Evolutionary conservation across 1,140 invertebrate genomes (phyloP), one percentile per base, ranked within the genome.

Genomic region (Drosophila kohkoa): DNA sequence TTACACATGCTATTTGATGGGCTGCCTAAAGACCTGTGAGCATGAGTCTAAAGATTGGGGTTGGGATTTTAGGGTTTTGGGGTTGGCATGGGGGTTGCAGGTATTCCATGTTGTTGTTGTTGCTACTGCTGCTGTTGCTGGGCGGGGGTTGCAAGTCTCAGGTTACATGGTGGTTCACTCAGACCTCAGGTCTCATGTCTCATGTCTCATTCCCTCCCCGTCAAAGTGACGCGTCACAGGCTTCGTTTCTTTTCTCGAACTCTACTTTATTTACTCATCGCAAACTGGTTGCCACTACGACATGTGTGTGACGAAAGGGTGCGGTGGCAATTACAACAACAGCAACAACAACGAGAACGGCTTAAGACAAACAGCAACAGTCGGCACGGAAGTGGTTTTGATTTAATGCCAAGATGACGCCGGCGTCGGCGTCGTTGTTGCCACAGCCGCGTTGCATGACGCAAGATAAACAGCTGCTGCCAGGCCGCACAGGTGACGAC

Each of bases 381-480:
- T 64, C 57, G 66, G 77, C 70, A 75, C 83, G 83, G 83, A 87
- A 87, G 85, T 87, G 83, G 83, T 83, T 87, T 88, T 87, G 83
- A 87, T 87, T 87, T 87, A 87, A 87, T 83, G 77, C 76, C 58
- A 64, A 64, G 71, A 69, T 77, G 62, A 57, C 62, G 49, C 41
- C 51, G 51, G 20, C 10, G 15, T 30, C 30, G 32, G 28, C 51
- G 35, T 32, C 13, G 20, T 11, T 13, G 10, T 13, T 16, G 32
- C 30, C 25, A 3, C 20, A 25, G 35, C n/a, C 51, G 63, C 66
- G 58, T 54, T 45, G 52, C 70, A 79, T 80, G 82, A 82, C 76
- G 82, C 79, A 87, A 87, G 59, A 82, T 79, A 82, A 87, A 72
- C 83, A 87, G 82, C 55, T 68, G 68, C 43, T 49, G 15, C 57